Base-by-base conservation (phyloP, 2,113 vertebrate species). In the Setophaga kirtlandii region DNA sequence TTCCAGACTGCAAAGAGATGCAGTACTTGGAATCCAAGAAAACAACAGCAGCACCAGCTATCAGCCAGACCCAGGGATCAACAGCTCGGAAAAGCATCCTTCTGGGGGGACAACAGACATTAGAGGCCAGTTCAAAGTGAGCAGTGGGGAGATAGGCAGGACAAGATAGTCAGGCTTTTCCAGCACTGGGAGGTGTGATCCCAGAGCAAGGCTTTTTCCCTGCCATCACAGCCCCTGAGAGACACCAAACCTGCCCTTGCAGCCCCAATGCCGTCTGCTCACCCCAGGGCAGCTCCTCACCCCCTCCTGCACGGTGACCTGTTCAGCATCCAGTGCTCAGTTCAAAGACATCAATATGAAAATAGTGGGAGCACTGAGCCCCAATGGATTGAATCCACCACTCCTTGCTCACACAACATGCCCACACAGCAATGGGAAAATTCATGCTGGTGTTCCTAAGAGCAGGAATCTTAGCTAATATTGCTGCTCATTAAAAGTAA, bases 251-350 rank as follows among this genome's bases (percentile, higher is more conserved):
- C 16, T 30, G 25, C 39, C 47, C 24, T 19, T 8, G 6, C 25
- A 79, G 81, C 41, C 41, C 42, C 0, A 0, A 49, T 64, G 56
- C 56, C 52, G 44, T 44, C 64, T 0, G 0, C 22, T 53, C 0
- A 0, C 49, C 62, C 60, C 9, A 0, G 41, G 41, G 50, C 58
- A 67, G 67, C 37, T 5, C 62, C n/a, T 79, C 52, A 59, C 9
- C 30, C 44, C 30, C 52, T 59, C 25, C 77, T 46, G 33, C 14
- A 1, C 12, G 41, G 62, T 83, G 49, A 86, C 47, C 63, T 41
- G 11, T 7, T 80, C 8, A 0, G n/a, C 53, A 44, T 12, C 33
- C 44, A 80, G 39, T 18, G 71, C 7, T 22, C 83, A 50, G 23
- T 44, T 76, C 67, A 79, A 69, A 85, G 37, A 37, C 59, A 49